phyloP scores from a whole-genome alignment of 2,113 vertebrate genomes.

The Madoqua kirkii region DNA sequence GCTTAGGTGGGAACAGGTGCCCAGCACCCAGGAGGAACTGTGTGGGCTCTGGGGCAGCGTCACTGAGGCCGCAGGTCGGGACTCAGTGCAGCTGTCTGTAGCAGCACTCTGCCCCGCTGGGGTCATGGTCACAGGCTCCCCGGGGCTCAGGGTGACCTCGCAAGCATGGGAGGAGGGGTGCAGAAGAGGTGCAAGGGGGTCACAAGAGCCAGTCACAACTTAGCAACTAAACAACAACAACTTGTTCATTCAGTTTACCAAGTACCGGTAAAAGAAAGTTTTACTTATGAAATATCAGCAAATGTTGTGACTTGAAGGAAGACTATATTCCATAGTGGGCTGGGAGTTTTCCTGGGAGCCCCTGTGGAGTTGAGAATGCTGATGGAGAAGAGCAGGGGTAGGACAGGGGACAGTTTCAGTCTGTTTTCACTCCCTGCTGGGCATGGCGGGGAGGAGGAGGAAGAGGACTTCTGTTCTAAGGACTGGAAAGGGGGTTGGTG shows the following conservation, averaged over 20 bases:
- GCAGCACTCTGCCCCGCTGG: neutral
- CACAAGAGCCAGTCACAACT: neutral
- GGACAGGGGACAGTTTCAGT: neutral
- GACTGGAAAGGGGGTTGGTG: neutral
- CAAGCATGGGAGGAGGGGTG: neutral
- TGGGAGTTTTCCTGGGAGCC: neutral
- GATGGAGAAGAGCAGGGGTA: neutral
- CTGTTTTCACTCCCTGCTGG: neutral
- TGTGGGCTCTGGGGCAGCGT: neutral
- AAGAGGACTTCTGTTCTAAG: neutral
- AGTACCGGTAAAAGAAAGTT: neutral
- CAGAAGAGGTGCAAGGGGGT: neutral
- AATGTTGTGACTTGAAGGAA: neutral
- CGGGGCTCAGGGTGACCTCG: neutral
- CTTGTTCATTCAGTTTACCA: neutral
- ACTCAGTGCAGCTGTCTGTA: too few species aligned
- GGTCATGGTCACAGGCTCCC: neutral
- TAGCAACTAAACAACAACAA: neutral
- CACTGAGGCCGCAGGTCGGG: neutral
- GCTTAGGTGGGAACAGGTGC: neutral
- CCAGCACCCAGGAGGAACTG: neutral
- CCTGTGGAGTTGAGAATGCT: neutral
- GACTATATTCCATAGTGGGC: neutral
- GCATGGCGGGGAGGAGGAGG: accelerated
- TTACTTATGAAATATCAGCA: neutral